Evolutionary conservation across 2,797 vertebrate genomes (phyloP).

Genomic region (Lepilemur ruficaudatus): DNA sequence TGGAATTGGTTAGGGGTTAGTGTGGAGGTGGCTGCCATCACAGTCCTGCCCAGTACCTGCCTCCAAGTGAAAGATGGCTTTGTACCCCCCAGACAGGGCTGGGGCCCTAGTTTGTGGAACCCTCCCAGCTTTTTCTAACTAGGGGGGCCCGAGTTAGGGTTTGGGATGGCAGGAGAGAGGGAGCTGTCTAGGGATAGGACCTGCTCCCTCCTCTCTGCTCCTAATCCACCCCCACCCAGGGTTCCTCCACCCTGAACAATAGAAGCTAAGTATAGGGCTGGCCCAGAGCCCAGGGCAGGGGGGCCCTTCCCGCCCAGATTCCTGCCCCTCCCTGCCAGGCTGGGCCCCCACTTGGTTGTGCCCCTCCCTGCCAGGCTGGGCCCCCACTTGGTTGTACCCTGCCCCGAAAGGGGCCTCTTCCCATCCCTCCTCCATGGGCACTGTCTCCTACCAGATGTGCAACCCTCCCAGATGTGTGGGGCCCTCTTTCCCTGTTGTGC

Average conservation of each 20-base stretch:
- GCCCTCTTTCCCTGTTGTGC: slow-evolving; percentile 40
- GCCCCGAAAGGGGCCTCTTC: slow-evolving; percentile 68
- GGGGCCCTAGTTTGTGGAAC: slow-evolving; percentile 45
- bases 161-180: slow-evolving; percentile 19
- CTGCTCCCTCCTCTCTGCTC: slow-evolving; percentile 43
- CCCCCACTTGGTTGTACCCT: slow-evolving; percentile 64
- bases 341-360: slow-evolving; percentile 65
- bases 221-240: slow-evolving; percentile 60
- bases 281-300: slow-evolving; percentile 70
- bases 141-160: slow-evolving; percentile 55
- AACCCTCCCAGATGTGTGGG: slow-evolving; percentile 59
- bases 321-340: slow-evolving; percentile 72
- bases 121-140: slow-evolving; percentile 28
- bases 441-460: slow-evolving; percentile 73
- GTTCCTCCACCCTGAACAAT: slow-evolving; percentile 75
- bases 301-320: slow-evolving; percentile 70
- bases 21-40: neutral
- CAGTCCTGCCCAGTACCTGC: slow-evolving; percentile 72
- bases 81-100: neutral
- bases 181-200: slow-evolving; percentile 36
- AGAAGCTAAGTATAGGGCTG: slow-evolving; percentile 80
- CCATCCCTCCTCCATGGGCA: slow-evolving; percentile 50
- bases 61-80: slow-evolving; percentile 81
- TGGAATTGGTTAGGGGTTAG: neutral
- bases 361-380: neutral